Conservation (phyloP, 2,888 invertebrate genomes). For the Eulithis testata region DNA sequence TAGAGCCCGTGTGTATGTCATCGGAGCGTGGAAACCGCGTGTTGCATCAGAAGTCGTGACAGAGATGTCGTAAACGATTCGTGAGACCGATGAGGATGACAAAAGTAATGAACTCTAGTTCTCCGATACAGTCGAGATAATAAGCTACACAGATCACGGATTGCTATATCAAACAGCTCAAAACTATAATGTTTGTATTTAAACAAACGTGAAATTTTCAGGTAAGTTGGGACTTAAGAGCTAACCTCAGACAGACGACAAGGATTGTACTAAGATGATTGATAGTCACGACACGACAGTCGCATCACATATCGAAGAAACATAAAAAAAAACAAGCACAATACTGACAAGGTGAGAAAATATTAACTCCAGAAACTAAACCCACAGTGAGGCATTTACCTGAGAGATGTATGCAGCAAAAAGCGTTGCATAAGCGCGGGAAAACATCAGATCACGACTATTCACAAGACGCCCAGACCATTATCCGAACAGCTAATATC, state of each 20-base stretch:
- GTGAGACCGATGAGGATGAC: slow-evolving; percentile 64
- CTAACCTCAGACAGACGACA: neutral
- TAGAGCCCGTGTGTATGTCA: slow-evolving; percentile 55
- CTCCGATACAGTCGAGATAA: slow-evolving; percentile 1
- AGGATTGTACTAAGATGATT: neutral
- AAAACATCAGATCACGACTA: slow-evolving; percentile 67
- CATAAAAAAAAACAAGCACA: neutral
- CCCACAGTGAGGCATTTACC: slow-evolving; percentile 1
- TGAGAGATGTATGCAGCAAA: slow-evolving; percentile 56
- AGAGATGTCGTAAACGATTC: slow-evolving; percentile 60
- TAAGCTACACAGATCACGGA: neutral
- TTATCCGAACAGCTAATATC: slow-evolving; percentile 56
- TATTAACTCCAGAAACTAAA: slow-evolving; percentile 3
- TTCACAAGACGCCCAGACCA: slow-evolving; percentile 51
- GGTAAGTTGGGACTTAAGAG: neutral
- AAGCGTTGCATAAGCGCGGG: slow-evolving; percentile 65
- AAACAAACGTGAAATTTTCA: neutral
- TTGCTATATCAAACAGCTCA: neutral
- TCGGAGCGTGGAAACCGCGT: slow-evolving; percentile 61
- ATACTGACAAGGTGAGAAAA: neutral
- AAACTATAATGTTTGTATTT: neutral
- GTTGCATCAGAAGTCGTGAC: slow-evolving; percentile 70
- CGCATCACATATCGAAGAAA: neutral
- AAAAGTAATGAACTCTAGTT: slow-evolving; percentile 58
- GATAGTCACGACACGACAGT: too few species aligned